Conservation (phyloP, 2,888 invertebrate genomes). For the Mellilla xanthometata region DNA sequence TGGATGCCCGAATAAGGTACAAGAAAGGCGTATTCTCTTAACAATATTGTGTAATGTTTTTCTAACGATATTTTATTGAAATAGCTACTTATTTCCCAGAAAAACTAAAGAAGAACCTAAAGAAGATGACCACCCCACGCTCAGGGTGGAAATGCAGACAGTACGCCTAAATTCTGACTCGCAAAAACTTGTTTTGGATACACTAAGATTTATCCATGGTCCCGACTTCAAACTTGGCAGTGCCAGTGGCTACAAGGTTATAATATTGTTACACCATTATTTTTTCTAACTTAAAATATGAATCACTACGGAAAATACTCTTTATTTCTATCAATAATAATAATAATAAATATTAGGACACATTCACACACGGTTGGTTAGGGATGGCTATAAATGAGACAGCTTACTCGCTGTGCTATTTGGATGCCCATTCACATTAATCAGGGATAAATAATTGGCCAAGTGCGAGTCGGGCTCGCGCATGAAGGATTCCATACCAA, state of each 20-base stretch:
- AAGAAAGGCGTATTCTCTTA: background rate
- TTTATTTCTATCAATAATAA: no score
- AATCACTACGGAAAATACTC: no score
- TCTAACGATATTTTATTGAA: constrained; percentile 12
- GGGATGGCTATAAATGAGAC: no score
- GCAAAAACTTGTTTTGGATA: constrained; percentile 88
- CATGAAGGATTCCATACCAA: no score
- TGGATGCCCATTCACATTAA: no score
- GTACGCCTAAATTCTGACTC: constrained; percentile 86
- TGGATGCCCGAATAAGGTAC: constrained; percentile 84
- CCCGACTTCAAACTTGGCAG: constrained; percentile 83
- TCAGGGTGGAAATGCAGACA: constrained; percentile 90
- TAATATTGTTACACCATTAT: background rate
- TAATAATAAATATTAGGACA: no score
- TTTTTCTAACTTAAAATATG: no score
- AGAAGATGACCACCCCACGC: constrained; percentile 72
- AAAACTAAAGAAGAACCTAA: constrained; percentile 69
- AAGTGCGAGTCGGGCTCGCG: no score
- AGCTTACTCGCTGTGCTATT: no score
- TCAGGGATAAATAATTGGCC: no score
- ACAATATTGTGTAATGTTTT: constrained; percentile 34
- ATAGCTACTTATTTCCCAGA: constrained; percentile 39
- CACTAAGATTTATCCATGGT: constrained; percentile 89
- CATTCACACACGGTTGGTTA: no score
- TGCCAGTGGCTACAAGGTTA: constrained; percentile 82